phyloP scores from a whole-genome alignment of 1,140 invertebrate genomes.

The Drosophila mojavensis region DNA sequence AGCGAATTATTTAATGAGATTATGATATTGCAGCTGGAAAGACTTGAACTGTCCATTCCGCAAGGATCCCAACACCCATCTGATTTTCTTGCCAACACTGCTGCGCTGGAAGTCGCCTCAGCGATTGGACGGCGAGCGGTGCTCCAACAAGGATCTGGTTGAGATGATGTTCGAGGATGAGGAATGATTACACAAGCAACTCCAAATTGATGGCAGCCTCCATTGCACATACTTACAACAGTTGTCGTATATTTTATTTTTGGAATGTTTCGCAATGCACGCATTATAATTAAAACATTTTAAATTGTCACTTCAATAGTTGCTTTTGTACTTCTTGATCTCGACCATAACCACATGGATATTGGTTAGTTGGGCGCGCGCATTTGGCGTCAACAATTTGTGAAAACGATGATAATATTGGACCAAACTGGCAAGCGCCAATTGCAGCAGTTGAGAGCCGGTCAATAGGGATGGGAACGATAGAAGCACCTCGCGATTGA shows the following conservation, averaged over 20 bases:
- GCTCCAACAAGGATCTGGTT: constrained; percentile 87
- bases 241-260: constrained; percentile 39
- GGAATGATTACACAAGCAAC: constrained; percentile 45
- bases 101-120: constrained; percentile 89
- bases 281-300: constrained; percentile 35
- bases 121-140: constrained; percentile 89
- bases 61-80: constrained; percentile 87
- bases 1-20: constrained; percentile 32
- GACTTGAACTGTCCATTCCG: constrained; percentile 90
- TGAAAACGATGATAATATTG: constrained; percentile 99
- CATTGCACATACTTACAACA: constrained; percentile 1
- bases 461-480: constrained; percentile 98
- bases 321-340: constrained; percentile 99
- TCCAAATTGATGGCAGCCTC: constrained; percentile 1
- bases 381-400: constrained; percentile 95
- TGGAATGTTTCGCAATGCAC: constrained; percentile 47
- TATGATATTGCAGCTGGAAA: constrained; percentile 88
- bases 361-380: constrained; percentile 96
- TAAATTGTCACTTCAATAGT: constrained; percentile 86
- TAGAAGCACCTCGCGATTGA: constrained; percentile 96
- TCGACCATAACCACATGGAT: constrained; percentile 99
- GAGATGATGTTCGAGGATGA: constrained; percentile 84
- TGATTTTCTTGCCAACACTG: constrained; percentile 90
- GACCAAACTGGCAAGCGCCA: constrained; percentile 96
- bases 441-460: constrained; percentile 96